Evolutionary conservation across 1,140 invertebrate genomes (phyloP).

Genomic region (Ceratina australensis): DNA sequence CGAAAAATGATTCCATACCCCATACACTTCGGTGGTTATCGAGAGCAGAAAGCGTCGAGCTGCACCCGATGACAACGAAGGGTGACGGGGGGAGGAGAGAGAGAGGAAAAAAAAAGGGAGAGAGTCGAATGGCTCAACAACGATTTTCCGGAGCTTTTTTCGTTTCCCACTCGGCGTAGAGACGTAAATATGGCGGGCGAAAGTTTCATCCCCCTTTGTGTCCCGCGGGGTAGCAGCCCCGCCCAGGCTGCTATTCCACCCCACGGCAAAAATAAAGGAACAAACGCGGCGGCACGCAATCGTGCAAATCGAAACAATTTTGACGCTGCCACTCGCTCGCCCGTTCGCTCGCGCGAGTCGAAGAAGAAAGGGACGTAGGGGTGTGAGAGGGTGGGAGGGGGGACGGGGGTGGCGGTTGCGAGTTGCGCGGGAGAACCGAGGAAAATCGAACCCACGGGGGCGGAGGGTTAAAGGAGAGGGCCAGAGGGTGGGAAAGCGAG

Average conservation of each 20-base stretch:
- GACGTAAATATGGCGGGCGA: slow-evolving; percentile 76
- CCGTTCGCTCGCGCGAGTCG: background rate
- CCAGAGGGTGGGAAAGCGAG: slow-evolving; percentile 7
- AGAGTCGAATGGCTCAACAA: slow-evolving; percentile 15
- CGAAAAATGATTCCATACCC: no score
- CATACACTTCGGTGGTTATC: no score
- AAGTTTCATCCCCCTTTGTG: slow-evolving; percentile 74
- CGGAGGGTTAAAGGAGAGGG: background rate
- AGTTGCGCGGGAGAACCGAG: background rate
- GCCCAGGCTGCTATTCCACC: slow-evolving; percentile 75
- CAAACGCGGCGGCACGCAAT: slow-evolving; percentile 75
- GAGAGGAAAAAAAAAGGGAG: slow-evolving; percentile 22
- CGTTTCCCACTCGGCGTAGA: slow-evolving; percentile 61
- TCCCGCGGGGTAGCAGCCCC: slow-evolving; percentile 67
- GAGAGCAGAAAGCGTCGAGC: background rate
- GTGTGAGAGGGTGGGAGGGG: slow-evolving; percentile 11
- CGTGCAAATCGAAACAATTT: slow-evolving; percentile 73
- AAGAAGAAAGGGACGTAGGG: background rate
- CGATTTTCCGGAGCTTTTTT: slow-evolving; percentile 61
- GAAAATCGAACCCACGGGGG: no score
- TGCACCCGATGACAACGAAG: background rate
- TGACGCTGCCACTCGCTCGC: slow-evolving; percentile 68
- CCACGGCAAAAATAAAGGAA: slow-evolving; percentile 76
- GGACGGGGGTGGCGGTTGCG: background rate
- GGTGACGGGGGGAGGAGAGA: no score